Percentiles rank a stretch among this genome's conserved stretches.
These are phyloP conservation scores for Drosophila helvetica DNA, from an alignment of 2,888 invertebrate species.

Conservation along the genomic window DNA sequence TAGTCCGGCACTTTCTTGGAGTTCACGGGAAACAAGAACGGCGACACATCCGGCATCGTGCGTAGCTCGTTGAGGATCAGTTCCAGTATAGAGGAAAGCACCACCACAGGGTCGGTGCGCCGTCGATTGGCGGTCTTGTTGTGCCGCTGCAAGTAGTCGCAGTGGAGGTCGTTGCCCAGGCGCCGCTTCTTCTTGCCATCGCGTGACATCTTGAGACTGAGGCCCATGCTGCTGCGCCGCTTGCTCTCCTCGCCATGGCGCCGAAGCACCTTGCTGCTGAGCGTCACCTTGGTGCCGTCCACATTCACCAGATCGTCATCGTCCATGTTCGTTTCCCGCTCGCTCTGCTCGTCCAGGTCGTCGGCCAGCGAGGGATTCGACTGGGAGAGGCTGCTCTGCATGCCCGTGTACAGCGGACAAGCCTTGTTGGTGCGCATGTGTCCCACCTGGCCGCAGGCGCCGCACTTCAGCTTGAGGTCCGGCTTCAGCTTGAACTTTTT, in stretches of 20 bases:
- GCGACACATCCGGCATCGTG: slow-evolving; percentile 95
- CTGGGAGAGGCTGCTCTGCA: slow-evolving; percentile 86
- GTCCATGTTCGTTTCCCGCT: slow-evolving; percentile 88
- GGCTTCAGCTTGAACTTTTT: slow-evolving; percentile 94
- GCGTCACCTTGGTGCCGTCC: slow-evolving; percentile 96
- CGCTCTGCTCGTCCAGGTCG: slow-evolving; percentile 93
- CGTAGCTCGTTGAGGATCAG: slow-evolving; percentile 96
- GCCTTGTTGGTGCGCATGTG: slow-evolving; percentile 95
- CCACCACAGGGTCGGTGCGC: slow-evolving; percentile 98
- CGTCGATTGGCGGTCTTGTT: slow-evolving; percentile 94
- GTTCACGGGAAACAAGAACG: slow-evolving; percentile 97
- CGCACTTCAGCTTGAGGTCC: slow-evolving; percentile 96
- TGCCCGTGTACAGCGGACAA: slow-evolving; percentile 95
- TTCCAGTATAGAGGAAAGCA: slow-evolving; percentile 95
- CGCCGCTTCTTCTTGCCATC: slow-evolving; percentile 88
- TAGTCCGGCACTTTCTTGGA: slow-evolving; percentile 97
- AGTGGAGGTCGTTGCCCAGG: slow-evolving; percentile 88
- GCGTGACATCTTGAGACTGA: slow-evolving; percentile 91
- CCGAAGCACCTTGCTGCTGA: slow-evolving; percentile 93
- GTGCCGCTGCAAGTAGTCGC: slow-evolving; percentile 94
- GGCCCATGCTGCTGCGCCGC: slow-evolving; percentile 86
- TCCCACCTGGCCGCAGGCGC: slow-evolving; percentile 93
- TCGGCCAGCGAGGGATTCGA: slow-evolving; percentile 90
- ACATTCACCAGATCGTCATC: slow-evolving; percentile 96
- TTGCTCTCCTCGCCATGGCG: slow-evolving; percentile 91